A percentile compares a stretch with the other conserved stretches of the same genome.
Conservation (phyloP, 2,888 invertebrate genomes). For the Rhabditoides inermis region DNA sequence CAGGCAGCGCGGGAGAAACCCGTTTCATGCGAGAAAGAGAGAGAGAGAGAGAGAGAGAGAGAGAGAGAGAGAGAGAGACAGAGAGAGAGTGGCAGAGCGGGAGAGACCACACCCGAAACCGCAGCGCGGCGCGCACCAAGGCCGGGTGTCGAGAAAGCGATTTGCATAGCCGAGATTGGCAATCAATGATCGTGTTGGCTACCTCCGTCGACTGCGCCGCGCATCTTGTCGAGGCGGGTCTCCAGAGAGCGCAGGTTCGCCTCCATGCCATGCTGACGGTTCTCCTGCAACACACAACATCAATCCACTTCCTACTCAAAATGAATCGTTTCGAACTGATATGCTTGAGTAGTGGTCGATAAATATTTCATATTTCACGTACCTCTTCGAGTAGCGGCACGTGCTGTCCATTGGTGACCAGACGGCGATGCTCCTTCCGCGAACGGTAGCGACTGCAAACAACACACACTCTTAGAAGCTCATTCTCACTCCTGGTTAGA, state of each 20-base stretch:
- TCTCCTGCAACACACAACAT: conserved; percentile 9
- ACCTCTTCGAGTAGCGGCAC: conserved; percentile 41
- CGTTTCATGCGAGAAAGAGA: not conserved
- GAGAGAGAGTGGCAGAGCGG: not conserved
- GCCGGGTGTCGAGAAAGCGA: not conserved
- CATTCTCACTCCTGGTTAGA: not conserved
- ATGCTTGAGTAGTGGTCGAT: not conserved
- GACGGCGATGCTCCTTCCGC: conserved; percentile 21
- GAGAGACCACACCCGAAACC: not conserved
- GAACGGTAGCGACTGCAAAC: conserved; percentile 36
- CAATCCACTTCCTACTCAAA: conserved; percentile 9
- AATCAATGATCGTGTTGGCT: conserved; percentile 12
- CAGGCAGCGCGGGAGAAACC: too few relatives aligned
- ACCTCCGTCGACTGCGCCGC: conserved; percentile 20
- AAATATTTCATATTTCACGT: too few relatives aligned
- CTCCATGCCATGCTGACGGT: conserved; percentile 28
- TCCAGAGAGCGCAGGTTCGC: conserved; percentile 34
- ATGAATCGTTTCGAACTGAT: not conserved
- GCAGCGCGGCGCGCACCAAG: not conserved
- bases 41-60: not conserved
- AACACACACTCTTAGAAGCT: not conserved
- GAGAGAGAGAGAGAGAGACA: not conserved
- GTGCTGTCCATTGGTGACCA: conserved; percentile 40
- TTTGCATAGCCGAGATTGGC: too few relatives aligned
- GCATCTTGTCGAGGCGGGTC: conserved; percentile 33